Percentiles rank a stretch among this genome's conserved stretches.
These are phyloP conservation scores for Paralvinella palmiformis DNA, from an alignment of 1,140 invertebrate genomes.

Conservation along the genomic window DNA sequence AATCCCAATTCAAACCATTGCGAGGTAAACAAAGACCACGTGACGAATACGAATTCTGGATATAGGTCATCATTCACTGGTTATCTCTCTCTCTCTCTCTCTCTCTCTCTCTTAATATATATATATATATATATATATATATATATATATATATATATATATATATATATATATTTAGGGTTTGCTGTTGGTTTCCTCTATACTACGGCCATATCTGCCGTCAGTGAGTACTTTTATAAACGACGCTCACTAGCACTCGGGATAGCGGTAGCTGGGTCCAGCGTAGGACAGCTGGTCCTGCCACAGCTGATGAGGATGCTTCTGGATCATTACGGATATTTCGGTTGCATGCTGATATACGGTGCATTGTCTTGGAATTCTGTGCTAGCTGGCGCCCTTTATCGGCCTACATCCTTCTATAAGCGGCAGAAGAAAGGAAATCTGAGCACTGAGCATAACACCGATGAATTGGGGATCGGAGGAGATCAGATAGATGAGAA, in stretches of 20 bases:
- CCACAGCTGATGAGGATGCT: conserved; percentile 54
- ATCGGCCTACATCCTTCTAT: conserved; percentile 9
- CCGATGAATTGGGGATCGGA: too few relatives aligned
- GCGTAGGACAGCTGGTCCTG: conserved; percentile 74
- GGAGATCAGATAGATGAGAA: too few relatives aligned
- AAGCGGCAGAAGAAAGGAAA: too few relatives aligned
- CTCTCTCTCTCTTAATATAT: too few relatives aligned
- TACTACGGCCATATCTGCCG: conserved; percentile 83
- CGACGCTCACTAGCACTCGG: conserved; percentile 78
- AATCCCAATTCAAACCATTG: too few relatives aligned
- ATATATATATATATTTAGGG: conserved; percentile 53
- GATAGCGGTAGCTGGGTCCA: conserved; percentile 83
- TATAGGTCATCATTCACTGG: too few relatives aligned
- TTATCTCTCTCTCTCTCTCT: too few relatives aligned
- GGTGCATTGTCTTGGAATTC: background rate
- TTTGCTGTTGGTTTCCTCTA: conserved; percentile 71
- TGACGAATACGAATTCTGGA: too few relatives aligned
- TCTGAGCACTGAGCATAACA: too few relatives aligned
- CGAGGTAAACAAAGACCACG: too few relatives aligned
- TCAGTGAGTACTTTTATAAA: conserved; percentile 78
- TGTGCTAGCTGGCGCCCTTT: background rate
- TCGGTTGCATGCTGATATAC: conserved; percentile 9
- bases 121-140: too few relatives aligned
- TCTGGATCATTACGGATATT: conserved; percentile 50
- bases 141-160: too few relatives aligned